These are phyloP conservation scores for Andrena hattorfiana DNA, from an alignment of 2,888 invertebrate species.

Conservation along the genomic window DNA sequence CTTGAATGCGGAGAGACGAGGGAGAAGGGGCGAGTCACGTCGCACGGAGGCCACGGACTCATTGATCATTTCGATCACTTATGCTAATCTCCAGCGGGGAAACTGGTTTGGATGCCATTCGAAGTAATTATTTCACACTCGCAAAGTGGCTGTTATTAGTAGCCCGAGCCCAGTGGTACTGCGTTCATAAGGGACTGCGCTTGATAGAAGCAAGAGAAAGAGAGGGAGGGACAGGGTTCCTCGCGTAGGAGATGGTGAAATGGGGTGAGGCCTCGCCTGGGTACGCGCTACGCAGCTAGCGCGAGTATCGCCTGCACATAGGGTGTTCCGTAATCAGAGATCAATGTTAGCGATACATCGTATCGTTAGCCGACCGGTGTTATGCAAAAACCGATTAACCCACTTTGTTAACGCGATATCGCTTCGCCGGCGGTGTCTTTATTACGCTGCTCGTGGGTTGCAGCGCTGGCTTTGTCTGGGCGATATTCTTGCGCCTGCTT, in stretches of 20 bases:
- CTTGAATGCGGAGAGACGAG: constrained; percentile 6
- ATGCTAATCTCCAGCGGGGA: constrained; percentile 79
- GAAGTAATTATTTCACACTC: constrained; percentile 84
- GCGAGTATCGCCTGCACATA: constrained; percentile 26
- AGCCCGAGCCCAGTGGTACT: constrained; percentile 56
- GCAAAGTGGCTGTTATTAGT: constrained; percentile 81
- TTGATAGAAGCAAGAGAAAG: constrained; percentile 10
- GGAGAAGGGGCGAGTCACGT: constrained; percentile 64
- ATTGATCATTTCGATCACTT: constrained; percentile 83
- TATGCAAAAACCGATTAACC: constrained; percentile 73
- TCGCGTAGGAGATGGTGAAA: constrained; percentile 25
- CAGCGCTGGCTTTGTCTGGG: constrained; percentile 1
- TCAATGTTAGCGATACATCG: constrained; percentile 61
- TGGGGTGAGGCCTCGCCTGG: constrained; percentile 53
- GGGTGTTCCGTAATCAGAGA: constrained; percentile 66
- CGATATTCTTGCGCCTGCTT: constrained; percentile 11
- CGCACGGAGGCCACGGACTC: constrained; percentile 71
- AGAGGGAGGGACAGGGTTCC: constrained; percentile 15
- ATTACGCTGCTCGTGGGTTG: constrained; percentile 25
- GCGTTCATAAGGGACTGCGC: constrained; percentile 7
- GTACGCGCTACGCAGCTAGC: constrained; percentile 35
- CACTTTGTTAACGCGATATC: constrained; percentile 55
- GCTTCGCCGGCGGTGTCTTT: constrained; percentile 48
- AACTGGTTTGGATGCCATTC: constrained; percentile 80
- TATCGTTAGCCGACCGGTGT: constrained; percentile 47